Conservation (phyloP, 2,113 vertebrate species). For the Podarcis cretensis region DNA sequence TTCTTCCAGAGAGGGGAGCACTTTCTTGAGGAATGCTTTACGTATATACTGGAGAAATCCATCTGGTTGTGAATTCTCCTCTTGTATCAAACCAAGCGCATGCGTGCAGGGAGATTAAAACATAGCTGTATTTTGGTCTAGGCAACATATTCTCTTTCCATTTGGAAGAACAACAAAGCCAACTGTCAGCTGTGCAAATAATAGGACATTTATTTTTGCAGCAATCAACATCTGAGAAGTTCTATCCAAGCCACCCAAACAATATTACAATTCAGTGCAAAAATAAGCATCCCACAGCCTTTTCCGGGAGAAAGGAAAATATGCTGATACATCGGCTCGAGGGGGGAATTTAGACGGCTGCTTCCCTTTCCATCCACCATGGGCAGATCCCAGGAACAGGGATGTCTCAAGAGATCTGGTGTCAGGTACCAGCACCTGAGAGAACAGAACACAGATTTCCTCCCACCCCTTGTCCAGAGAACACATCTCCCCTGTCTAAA, state of each 20-base stretch:
- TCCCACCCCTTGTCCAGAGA: not conserved
- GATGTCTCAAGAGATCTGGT: not conserved
- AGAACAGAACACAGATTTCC: not conserved
- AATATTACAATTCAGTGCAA: constrained; percentile 54
- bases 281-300: constrained; percentile 8
- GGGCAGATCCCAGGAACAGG: not conserved
- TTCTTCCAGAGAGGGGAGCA: constrained; percentile 48
- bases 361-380: not conserved
- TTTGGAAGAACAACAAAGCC: constrained; percentile 66
- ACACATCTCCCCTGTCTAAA: not conserved
- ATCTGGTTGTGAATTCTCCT: constrained; percentile 65
- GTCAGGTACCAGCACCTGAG: not conserved
- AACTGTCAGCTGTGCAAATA: constrained; percentile 61
- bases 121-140: constrained; percentile 63
- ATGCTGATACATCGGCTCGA: not conserved
- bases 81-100: constrained; percentile 42
- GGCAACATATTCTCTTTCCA: constrained; percentile 57
- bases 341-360: constrained; percentile 5
- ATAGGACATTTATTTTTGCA: constrained; percentile 61
- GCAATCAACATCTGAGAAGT: constrained; percentile 64
- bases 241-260: constrained; percentile 69
- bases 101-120: constrained; percentile 52
- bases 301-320: constrained; percentile 51
- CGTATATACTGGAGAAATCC: constrained; percentile 56
- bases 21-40: constrained; percentile 56